Conservation (phyloP, 1,140 invertebrate species). For the Drosophila repleta region DNA sequence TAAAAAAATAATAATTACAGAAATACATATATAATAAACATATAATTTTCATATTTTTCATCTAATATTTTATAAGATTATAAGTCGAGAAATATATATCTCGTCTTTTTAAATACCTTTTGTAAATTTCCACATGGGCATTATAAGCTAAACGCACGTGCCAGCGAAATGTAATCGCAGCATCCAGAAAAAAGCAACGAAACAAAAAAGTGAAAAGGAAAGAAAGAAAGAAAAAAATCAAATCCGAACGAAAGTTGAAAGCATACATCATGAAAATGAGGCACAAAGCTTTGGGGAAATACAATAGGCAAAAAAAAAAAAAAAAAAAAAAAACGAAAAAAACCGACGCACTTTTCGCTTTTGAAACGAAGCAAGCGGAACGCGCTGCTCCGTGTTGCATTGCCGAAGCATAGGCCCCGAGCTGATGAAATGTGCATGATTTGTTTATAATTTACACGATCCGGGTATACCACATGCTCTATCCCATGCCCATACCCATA, state of each 20-base stretch:
- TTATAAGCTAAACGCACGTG: constrained; percentile 53
- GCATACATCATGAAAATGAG: constrained; percentile 40
- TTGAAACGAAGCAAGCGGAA: constrained; percentile 65
- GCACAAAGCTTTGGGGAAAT: constrained; percentile 28
- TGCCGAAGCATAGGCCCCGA: constrained; percentile 17
- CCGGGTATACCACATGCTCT: neutral
- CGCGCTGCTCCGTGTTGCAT: constrained; percentile 31
- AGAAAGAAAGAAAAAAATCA: constrained; percentile 19
- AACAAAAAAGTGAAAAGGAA: constrained; percentile 23
- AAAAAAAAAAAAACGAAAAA: neutral
- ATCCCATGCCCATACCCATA: neutral
- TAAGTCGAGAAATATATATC: too few relatives aligned
- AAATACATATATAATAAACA: too few relatives aligned
- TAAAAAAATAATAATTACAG: too few relatives aligned
- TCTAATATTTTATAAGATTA: too few relatives aligned
- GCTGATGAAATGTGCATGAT: constrained; percentile 68
- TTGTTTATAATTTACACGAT: constrained; percentile 65
- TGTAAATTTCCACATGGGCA: constrained; percentile 61
- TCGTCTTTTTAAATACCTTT: neutral
- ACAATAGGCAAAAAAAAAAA: constrained; percentile 39
- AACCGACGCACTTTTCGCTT: constrained; percentile 71
- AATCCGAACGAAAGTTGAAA: constrained; percentile 64
- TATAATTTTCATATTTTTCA: too few relatives aligned
- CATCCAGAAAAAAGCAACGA: constrained; percentile 41
- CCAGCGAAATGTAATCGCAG: constrained; percentile 37